These are phyloP conservation scores for Drosophila quinaria DNA, from an alignment of 2,888 invertebrate genomes.

Conservation along the genomic window DNA sequence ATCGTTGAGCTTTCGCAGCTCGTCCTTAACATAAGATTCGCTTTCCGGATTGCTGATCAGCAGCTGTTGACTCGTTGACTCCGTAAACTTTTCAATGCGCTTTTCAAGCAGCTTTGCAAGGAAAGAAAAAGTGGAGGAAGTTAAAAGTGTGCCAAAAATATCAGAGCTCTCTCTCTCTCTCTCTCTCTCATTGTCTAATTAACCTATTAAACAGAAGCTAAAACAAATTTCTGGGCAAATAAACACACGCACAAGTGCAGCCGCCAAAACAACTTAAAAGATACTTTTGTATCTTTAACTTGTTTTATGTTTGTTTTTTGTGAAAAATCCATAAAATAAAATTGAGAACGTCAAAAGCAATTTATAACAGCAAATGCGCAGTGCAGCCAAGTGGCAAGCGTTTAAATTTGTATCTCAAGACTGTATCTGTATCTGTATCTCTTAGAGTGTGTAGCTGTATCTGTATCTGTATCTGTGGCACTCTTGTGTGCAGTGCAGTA, in stretches of 20 bases:
- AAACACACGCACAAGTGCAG: conserved; percentile 55
- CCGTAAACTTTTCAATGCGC: conserved; percentile 90
- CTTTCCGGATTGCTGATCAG: conserved; percentile 86
- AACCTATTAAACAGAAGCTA: conserved; percentile 68
- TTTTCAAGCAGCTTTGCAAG: conserved; percentile 88
- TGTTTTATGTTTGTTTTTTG: conserved; percentile 28
- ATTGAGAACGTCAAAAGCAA: conserved; percentile 73
- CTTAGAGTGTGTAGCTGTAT: conserved; percentile 27
- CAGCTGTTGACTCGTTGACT: conserved; percentile 88
- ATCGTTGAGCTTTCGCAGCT: conserved; percentile 88
- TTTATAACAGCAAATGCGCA: conserved; percentile 74
- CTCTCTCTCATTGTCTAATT: conserved; percentile 44
- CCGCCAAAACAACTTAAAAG: conserved; percentile 42
- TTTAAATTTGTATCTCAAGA: conserved; percentile 41
- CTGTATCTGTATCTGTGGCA: conserved; percentile 34
- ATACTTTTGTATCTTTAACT: conserved; percentile 38
- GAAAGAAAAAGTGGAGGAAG: conserved; percentile 36
- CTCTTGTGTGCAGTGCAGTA: no score
- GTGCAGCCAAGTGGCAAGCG: conserved; percentile 64
- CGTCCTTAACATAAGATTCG: conserved; percentile 88
- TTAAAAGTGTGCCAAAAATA: conserved; percentile 55
- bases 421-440: conserved; percentile 40
- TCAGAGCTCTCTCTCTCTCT: not conserved
- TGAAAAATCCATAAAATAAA: conserved; percentile 59
- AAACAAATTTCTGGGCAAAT: conserved; percentile 68